phyloP scores from a whole-genome alignment of 2,888 invertebrate species.

The Ophion costatus region DNA sequence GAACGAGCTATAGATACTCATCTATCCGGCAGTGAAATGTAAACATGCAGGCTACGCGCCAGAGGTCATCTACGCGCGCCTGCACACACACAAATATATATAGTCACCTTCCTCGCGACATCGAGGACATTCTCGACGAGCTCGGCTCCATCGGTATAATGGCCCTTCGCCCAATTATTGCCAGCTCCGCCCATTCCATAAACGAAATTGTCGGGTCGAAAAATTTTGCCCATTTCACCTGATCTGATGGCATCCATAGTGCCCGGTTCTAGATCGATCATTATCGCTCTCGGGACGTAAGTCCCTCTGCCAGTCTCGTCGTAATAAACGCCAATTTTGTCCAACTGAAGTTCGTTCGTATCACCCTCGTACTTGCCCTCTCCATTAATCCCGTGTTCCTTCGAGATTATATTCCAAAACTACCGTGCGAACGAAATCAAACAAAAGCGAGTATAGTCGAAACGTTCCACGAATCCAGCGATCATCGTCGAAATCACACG shows the following conservation, averaged over 20 bases:
- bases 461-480: background rate
- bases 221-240: conserved; percentile 36
- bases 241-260: conserved; percentile 54
- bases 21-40: background rate
- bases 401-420: conserved; percentile 48
- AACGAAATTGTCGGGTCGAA: conserved; percentile 51
- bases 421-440: background rate
- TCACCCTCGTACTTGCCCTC: conserved; percentile 35
- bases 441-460: background rate
- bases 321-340: conserved; percentile 51
- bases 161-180: conserved; percentile 15
- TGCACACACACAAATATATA: background rate
- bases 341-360: conserved; percentile 26
- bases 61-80: background rate
- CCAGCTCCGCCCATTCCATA: conserved; percentile 36
- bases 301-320: conserved; percentile 40
- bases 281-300: conserved; percentile 53
- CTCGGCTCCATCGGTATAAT: conserved; percentile 43
- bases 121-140: conserved; percentile 32
- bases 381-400: conserved; percentile 39
- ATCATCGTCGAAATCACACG: background rate
- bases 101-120: conserved; percentile 30
- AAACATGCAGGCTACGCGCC: background rate
- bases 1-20: background rate
- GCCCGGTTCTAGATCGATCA: conserved; percentile 56